Conservation (phyloP, 2,888 invertebrate genomes). For the Crepidodera aurea region DNA sequence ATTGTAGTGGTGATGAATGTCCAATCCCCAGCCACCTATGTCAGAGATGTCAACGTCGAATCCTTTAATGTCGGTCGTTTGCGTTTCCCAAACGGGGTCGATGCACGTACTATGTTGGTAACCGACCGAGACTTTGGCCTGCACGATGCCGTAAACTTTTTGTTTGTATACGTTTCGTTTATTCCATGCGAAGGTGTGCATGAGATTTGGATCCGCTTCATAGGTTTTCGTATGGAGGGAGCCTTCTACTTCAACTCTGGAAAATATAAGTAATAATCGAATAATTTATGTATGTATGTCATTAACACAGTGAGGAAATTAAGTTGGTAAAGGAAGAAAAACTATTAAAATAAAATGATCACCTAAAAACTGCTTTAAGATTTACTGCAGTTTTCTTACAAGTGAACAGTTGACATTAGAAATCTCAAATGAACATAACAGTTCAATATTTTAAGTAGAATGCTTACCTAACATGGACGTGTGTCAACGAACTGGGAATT, state of each 20-base stretch:
- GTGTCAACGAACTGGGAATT: conserved; percentile 81
- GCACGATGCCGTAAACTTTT: conserved; percentile 89
- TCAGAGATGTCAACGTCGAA: conserved; percentile 97
- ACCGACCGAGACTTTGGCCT: conserved; percentile 85
- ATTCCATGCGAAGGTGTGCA: conserved; percentile 98
- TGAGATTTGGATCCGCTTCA: conserved; percentile 94
- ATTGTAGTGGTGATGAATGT: conserved; percentile 98
- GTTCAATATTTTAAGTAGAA: neutral
- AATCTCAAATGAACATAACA: no score
- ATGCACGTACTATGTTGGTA: conserved; percentile 92
- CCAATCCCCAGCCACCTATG: conserved; percentile 97
- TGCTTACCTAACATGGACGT: conserved; percentile 81
- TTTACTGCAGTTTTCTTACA: no score
- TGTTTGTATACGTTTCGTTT: conserved; percentile 97
- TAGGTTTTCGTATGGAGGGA: conserved; percentile 90
- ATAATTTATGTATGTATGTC: no score
- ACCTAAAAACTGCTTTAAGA: no score
- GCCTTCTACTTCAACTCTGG: conserved; percentile 77
- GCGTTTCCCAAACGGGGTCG: conserved; percentile 92
- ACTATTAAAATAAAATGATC: no score
- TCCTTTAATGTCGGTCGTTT: conserved; percentile 89
- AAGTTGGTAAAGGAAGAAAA: no score
- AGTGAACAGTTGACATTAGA: no score
- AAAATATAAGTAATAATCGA: conserved; percentile 3
- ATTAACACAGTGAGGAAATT: neutral